A percentile compares a stretch with the other conserved stretches of the same genome.
These are phyloP conservation scores for Pachliopta kotzebuea DNA, from an alignment of 2,888 invertebrate genomes.

Conservation along the genomic window DNA sequence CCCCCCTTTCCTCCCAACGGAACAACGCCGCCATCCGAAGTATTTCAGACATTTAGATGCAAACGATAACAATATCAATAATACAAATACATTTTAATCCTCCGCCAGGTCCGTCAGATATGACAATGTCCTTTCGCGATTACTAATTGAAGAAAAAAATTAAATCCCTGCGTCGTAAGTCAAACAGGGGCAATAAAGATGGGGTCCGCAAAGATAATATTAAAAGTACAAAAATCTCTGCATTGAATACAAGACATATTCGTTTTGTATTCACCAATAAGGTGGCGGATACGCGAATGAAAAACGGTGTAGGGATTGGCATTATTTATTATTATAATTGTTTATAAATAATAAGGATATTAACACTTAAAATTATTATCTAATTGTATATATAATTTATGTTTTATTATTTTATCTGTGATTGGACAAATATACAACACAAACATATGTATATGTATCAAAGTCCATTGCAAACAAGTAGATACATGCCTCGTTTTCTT, in stretches of 20 bases:
- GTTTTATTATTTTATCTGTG: no score
- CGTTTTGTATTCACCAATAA: conserved; percentile 32
- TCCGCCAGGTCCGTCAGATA: conserved; percentile 17
- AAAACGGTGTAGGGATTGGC: conserved; percentile 4
- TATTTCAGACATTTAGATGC: conserved; percentile 2
- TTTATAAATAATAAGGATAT: not conserved
- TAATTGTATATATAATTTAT: no score
- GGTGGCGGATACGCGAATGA: conserved; percentile 16
- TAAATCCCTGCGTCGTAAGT: conserved; percentile 29
- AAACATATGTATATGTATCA: no score
- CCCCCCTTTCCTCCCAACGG: not conserved
- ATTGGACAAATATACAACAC: no score
- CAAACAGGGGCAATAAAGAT: conserved; percentile 35
- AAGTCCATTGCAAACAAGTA: no score
- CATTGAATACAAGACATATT: conserved; percentile 28
- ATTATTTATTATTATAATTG: not conserved
- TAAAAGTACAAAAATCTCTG: conserved; percentile 34
- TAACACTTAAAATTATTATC: no score
- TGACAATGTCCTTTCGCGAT: conserved; percentile 23
- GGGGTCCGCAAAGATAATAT: conserved; percentile 34
- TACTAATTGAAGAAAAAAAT: conserved; percentile 20
- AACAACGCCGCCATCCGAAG: not conserved
- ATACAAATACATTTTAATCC: conserved; percentile 3
- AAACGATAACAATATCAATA: conserved; percentile 11
- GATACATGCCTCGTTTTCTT: no score